A percentile compares a stretch with the other conserved stretches of the same genome.
Evolutionary conservation across 30 jellyfish, hydroid and myxozoan genomes (phyloP).

Genomic region (Aurelia aurita complex sp. Pacific): DNA sequence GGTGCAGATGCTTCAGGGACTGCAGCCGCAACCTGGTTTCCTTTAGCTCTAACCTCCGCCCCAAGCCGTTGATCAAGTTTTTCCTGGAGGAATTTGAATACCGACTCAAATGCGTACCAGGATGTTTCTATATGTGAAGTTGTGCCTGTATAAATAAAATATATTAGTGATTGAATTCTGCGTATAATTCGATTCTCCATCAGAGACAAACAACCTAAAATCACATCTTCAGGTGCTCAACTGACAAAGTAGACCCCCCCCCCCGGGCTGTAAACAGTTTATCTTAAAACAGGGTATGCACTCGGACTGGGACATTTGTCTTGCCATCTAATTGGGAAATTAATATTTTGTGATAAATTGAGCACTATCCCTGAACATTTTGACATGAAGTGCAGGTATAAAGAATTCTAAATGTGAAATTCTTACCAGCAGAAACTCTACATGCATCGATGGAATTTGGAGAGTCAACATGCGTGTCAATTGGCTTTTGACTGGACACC

Average conservation of each 20-base stretch:
- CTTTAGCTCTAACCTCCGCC: neutral
- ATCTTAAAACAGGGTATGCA: no score
- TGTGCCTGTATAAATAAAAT: conserved; percentile 58
- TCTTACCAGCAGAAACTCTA: conserved; percentile 74
- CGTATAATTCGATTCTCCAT: no score
- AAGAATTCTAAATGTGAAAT: no score
- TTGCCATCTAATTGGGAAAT: no score
- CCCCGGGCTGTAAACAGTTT: no score
- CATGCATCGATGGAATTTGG: conserved; percentile 31
- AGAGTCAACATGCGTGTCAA: conserved; percentile 49
- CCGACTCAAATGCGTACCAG: conserved; percentile 86
- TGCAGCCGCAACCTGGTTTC: neutral
- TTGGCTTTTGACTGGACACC: conserved; percentile 59
- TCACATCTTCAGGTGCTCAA: neutral
- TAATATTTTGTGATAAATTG: no score
- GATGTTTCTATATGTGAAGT: conserved; percentile 81
- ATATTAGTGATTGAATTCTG: no score
- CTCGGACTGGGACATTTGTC: no score
- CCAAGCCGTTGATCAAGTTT: conserved; percentile 34
- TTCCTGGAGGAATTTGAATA: conserved; percentile 67
- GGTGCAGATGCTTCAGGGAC: neutral
- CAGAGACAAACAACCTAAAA: neutral
- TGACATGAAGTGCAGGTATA: no score
- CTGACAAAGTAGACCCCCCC: no score
- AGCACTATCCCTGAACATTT: no score